These are phyloP conservation scores for Parapristionchus giblindavisi DNA, from an alignment of 2,888 invertebrate genomes.

Conservation along the genomic window DNA sequence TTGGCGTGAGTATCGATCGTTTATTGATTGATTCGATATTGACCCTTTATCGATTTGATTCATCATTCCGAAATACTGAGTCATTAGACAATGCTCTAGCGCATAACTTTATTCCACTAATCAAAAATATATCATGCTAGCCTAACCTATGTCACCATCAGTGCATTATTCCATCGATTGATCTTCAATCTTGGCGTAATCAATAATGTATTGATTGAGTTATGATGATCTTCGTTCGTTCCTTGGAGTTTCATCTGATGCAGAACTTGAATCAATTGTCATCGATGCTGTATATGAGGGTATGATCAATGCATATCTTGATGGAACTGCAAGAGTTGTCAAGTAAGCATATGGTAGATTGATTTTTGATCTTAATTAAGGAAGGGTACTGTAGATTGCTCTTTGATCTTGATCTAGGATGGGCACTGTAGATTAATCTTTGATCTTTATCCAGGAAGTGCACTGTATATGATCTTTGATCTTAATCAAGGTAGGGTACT, in stretches of 20 bases:
- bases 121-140: too few relatives aligned
- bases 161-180: background rate
- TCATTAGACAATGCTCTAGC: too few relatives aligned
- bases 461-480: background rate
- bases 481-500: too few relatives aligned
- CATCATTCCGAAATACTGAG: too few relatives aligned
- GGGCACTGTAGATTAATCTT: background rate
- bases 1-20: constrained; percentile 27
- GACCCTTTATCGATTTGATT: too few relatives aligned
- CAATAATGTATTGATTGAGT: background rate
- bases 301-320: background rate
- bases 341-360: constrained; percentile 13
- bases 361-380: background rate
- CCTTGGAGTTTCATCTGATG: constrained; percentile 13
- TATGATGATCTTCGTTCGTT: background rate
- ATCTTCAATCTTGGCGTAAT: background rate
- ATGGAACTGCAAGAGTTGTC: background rate
- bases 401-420: background rate
- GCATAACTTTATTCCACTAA: too few relatives aligned
- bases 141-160: too few relatives aligned
- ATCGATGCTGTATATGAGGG: constrained; percentile 32
- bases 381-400: background rate
- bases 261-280: constrained; percentile 22
- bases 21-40: too few relatives aligned
- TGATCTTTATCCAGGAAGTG: background rate